Base-by-base conservation (phyloP, 2,888 invertebrate genomes). In the Erynnis tages region DNA sequence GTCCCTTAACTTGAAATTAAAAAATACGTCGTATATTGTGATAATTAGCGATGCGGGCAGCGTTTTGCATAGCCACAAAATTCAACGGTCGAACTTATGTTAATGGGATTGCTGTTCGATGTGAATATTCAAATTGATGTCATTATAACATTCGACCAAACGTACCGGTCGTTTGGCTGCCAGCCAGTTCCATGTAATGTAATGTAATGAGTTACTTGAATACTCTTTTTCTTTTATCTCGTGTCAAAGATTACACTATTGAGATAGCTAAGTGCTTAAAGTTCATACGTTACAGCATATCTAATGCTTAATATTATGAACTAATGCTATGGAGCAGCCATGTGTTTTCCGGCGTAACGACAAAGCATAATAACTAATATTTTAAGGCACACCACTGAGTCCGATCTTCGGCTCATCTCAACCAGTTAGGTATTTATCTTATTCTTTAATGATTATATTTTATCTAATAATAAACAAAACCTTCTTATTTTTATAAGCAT, bases 51-150 rank as follows among this genome's bases (percentile, higher is more conserved):
- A 76, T 77, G 75, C 73, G 70, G 72, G 70, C 71, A 73, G 74
- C 81, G 83, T 87, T 66, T 86, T 83, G 81, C 82, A 83, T 76
- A 71, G 78, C 77, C 70, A 84, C 85, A 79, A 84, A 84, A 86
- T 85, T 82, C 83, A 86, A 86, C 86, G 82, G 86, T 75, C 84
- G 79, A 84, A 86, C 87, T 86, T 86, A 89, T 88, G 88, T 85
- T 82, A 88, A 88, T 89, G 79, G 73, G 77, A 79, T 84, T 73
- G 82, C 82, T 77, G 86, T 83, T 86, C 86, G 72, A 87, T 86
- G 88, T 85, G 87, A 88, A 88, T 89, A 89, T 89, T 89, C 87
- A 88, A 88, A 88, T 86, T 87, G 85, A 89, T 88, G 89, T 88
- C 88, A 88, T 89, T 89, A 89, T 89, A 89, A 87, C 86, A 83